These are phyloP conservation scores for Parnassius smintheus DNA, from an alignment of 2,888 invertebrate genomes.

Conservation along the genomic window DNA sequence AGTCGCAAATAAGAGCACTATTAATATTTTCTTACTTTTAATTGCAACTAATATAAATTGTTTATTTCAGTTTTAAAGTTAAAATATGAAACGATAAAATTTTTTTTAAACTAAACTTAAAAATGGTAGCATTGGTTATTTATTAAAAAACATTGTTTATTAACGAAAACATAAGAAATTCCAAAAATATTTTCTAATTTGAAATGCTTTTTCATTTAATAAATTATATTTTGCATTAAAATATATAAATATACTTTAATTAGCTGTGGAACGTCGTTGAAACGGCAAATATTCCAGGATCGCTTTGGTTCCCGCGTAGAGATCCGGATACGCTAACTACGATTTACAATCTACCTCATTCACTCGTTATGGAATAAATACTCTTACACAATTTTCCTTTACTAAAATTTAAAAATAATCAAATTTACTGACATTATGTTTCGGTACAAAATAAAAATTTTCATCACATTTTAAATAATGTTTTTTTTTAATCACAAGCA, in stretches of 20 bases:
- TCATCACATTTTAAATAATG: too few species aligned
- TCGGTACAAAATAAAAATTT: too few species aligned
- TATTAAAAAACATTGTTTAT: too few species aligned
- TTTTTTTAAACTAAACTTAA: too few species aligned
- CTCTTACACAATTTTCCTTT: background rate
- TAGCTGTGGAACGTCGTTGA: constrained; percentile 74
- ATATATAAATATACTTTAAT: constrained; percentile 78
- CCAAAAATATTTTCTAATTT: constrained; percentile 27
- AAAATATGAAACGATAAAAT: too few species aligned
- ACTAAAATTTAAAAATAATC: too few species aligned
- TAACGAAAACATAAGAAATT: too few species aligned
- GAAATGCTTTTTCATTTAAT: constrained; percentile 63
- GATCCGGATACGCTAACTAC: constrained; percentile 57
- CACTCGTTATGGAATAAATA: constrained; percentile 55
- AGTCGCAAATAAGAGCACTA: background rate
- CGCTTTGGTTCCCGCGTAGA: constrained; percentile 44
- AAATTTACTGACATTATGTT: too few species aligned
- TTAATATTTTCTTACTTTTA: background rate
- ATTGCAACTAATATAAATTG: too few species aligned
- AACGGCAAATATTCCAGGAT: constrained; percentile 70
- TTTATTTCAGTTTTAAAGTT: too few species aligned
- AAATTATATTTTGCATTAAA: constrained; percentile 74
- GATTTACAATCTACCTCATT: constrained; percentile 67
- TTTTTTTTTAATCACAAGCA: too few species aligned
- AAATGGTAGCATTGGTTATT: too few species aligned